Evolutionary conservation across 1,140 invertebrate genomes (phyloP).

Genomic region (Leptinotarsa texana): DNA sequence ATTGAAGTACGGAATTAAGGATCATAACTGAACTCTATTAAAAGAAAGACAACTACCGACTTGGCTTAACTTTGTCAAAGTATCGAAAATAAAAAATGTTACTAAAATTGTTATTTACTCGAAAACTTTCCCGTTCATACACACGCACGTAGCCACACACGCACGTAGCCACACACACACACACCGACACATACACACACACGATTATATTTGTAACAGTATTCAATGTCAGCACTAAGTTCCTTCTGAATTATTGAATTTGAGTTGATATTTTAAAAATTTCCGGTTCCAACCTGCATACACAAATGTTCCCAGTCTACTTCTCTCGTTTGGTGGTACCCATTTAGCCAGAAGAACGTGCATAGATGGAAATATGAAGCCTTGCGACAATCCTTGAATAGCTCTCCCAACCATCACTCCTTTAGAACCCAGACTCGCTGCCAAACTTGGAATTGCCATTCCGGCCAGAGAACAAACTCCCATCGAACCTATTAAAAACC

Average conservation of each 20-base stretch:
- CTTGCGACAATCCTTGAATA: constrained; percentile 77
- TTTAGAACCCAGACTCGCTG: constrained; percentile 61
- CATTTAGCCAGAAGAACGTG: constrained; percentile 82
- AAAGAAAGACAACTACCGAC: no score
- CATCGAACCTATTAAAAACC: constrained; percentile 65
- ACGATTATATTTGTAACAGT: not conserved
- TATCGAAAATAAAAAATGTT: no score
- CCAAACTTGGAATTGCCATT: constrained; percentile 57
- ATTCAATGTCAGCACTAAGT: not conserved
- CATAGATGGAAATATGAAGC: constrained; percentile 77
- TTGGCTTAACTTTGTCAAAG: no score
- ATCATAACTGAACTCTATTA: no score
- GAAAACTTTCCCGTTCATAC: no score
- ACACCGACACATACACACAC: not conserved
- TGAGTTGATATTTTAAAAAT: not conserved
- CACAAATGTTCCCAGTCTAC: constrained; percentile 62
- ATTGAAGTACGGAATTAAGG: no score
- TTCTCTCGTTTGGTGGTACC: constrained; percentile 66
- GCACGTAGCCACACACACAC: no score
- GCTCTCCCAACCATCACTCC: constrained; percentile 67
- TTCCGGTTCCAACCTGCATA: constrained; percentile 61
- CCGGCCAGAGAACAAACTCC: constrained; percentile 59
- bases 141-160: no score
- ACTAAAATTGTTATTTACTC: no score
- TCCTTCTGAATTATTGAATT: not conserved